These are phyloP conservation scores for Oreochromis aureus DNA, from an alignment of 2,113 vertebrate genomes.

Conservation along the genomic window DNA sequence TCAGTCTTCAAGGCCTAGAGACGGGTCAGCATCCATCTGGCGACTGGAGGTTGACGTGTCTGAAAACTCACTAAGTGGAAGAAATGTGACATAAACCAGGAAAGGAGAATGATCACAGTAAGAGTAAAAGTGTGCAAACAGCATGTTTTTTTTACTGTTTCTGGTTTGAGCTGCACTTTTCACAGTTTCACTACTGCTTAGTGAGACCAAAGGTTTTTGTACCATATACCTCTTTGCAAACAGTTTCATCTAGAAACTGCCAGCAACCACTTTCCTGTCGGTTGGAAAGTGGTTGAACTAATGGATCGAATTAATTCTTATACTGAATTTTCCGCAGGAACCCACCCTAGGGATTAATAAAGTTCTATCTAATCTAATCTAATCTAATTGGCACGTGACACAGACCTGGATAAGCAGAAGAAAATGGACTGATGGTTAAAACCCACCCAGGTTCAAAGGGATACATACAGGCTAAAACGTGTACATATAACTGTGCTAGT, in stretches of 20 bases:
- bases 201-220: not conserved
- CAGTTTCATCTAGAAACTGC: not conserved
- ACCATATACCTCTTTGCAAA: not conserved
- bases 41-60: not conserved
- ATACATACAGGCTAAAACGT: not conserved
- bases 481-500: not conserved
- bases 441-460: not conserved
- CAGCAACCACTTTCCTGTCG: not conserved
- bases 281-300: not conserved
- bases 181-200: not conserved
- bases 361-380: not conserved
- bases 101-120: not conserved
- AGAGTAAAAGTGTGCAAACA: not conserved
- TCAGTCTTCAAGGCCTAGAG: not conserved
- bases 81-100: not conserved
- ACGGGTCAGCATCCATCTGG: not conserved
- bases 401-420: not conserved
- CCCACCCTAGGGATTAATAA: not conserved
- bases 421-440: not conserved
- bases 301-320: not conserved
- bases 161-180: not conserved
- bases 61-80: not conserved
- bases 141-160: not conserved
- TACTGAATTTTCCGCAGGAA: not conserved
- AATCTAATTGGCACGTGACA: not conserved